phyloP scores from a whole-genome alignment of 2,888 invertebrate species.

The Mythimna impura region DNA sequence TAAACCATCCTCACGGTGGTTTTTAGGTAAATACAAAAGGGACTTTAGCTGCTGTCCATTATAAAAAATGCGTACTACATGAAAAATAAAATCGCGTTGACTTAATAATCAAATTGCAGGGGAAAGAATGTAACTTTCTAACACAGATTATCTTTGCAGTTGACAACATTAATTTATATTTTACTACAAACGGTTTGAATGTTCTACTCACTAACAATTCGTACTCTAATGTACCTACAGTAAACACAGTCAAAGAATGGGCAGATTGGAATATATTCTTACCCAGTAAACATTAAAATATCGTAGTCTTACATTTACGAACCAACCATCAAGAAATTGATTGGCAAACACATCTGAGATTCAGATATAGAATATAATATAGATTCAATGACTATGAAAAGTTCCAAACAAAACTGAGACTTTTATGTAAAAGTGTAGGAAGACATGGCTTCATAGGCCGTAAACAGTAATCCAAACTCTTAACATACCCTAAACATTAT shows the following conservation, averaged over 20 bases:
- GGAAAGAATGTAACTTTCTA: background rate
- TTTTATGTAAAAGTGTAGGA: constrained; percentile 4
- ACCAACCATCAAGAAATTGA: constrained; percentile 24
- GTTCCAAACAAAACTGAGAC: background rate
- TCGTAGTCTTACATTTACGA: constrained; percentile 23
- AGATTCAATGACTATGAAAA: background rate
- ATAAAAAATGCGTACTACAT: background rate
- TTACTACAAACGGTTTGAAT: background rate
- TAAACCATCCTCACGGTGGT: background rate
- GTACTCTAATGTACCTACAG: constrained; percentile 41
- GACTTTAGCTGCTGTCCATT: background rate
- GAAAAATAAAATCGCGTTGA: background rate
- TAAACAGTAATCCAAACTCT: background rate
- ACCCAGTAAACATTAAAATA: constrained; percentile 28
- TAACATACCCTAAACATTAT: background rate
- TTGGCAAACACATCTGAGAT: constrained; percentile 29
- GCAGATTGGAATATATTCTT: constrained; percentile 9
- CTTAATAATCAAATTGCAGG: background rate
- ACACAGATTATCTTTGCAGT: background rate
- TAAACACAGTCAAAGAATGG: constrained; percentile 26
- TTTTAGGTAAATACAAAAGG: background rate
- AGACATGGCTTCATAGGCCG: constrained; percentile 25
- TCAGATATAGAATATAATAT: constrained; percentile 27
- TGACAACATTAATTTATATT: background rate
- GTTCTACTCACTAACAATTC: background rate